phyloP scores from a whole-genome alignment of 2,113 vertebrate species.

The Alexandromys fortis region DNA sequence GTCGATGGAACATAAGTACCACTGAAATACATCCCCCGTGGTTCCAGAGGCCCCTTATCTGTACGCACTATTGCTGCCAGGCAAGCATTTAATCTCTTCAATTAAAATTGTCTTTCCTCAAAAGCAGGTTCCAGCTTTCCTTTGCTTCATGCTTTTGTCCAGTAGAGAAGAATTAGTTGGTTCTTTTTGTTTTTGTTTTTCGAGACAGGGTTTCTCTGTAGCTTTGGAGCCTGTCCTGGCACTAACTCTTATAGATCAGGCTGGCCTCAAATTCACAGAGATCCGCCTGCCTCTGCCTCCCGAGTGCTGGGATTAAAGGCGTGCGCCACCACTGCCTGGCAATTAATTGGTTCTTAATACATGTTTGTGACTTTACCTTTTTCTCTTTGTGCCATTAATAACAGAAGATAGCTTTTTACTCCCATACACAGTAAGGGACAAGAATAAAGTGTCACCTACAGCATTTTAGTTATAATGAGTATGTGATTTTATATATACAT shows the following conservation, averaged over 20 bases:
- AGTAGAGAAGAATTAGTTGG: not conserved
- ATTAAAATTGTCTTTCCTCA: conserved; percentile 31
- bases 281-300: too few relatives aligned
- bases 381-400: not conserved
- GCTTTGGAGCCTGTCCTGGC: too few relatives aligned
- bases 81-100: not conserved
- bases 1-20: conserved; percentile 26
- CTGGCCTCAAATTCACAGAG: too few relatives aligned
- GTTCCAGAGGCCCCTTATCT: not conserved
- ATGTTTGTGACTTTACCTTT: conserved; percentile 33
- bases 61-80: not conserved
- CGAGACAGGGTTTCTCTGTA: too few relatives aligned
- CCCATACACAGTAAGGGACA: not conserved
- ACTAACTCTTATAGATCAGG: too few relatives aligned
- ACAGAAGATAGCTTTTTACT: not conserved
- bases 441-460: conserved; percentile 4
- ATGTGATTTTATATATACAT: not conserved
- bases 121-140: conserved; percentile 4
- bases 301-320: too few relatives aligned
- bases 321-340: too few relatives aligned
- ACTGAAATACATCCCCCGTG: conserved; percentile 46
- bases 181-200: not conserved
- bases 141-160: conserved; percentile 4
- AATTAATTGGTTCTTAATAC: not conserved
- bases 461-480: conserved; percentile 2